Base-by-base conservation (phyloP, 1,140 invertebrate species). In the Diachasmimorpha longicaudata region DNA sequence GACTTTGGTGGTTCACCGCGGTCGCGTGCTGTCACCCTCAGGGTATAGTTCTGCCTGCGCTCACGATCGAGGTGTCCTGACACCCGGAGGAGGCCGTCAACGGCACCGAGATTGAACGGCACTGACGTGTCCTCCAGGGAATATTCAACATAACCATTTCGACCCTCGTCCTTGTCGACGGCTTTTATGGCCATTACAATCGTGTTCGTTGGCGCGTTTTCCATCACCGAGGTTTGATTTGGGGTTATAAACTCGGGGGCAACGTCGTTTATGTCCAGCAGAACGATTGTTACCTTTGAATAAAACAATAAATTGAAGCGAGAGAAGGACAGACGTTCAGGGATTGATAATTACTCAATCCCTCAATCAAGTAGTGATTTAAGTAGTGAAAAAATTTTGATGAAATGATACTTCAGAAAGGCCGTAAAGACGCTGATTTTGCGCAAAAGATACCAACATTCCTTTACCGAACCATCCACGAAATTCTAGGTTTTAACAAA, bases 231-330 rank as follows among this genome's bases (percentile, higher is more conserved):
- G 6, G 95, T 95, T 81, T 93, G 92, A 80, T 95, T 96, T 0
- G 94, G 90, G 8, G 95, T 93, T 79, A 96, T 92, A 88, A 99
- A 99, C 83, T 95, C 93, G 0, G 98, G 98, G 13, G 95, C 92
- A 91, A 96, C 94, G 87, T 99, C 98, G 89, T 99, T 99, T 19
- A 98, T 94, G 88, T 99, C 97, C 84, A 96, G 93, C 48, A 99
- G 88, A 70, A 93, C 92, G 77, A 99, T 93, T 21, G 92, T 96
- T 44, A 98, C 95, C 95, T 97, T 89, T 9, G 16, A 52, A 52
- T 16, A 52, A 19, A 42, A 89, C 88, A 81, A 79, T 78, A 77
- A 67, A 11, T 68, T 67, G 25, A 74, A 73, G 16, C 2, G 10
- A 46, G 44, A n/a, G 44, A 31, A 31, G 11, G n/a, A n/a, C n/a